These are phyloP conservation scores for Rhinopomastus cyanomelas DNA, from an alignment of 2,113 vertebrate genomes.

Conservation along the genomic window DNA sequence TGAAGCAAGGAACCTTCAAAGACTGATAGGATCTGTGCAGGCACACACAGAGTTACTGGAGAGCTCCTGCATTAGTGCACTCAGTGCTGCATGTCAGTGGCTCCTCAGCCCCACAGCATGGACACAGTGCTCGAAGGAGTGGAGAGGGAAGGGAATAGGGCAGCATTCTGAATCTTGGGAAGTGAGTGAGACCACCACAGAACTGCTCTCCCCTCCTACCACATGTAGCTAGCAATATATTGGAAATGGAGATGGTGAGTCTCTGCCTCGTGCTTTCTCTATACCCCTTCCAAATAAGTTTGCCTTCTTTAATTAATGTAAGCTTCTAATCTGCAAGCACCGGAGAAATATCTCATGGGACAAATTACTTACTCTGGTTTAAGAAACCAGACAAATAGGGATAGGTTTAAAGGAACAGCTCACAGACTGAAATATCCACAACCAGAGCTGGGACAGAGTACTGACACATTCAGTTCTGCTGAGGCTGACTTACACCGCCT, in stretches of 20 bases:
- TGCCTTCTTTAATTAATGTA: neutral
- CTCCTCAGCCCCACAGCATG: neutral
- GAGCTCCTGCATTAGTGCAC: neutral
- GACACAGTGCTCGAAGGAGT: neutral
- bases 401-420: neutral
- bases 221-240: neutral
- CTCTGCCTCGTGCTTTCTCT: neutral
- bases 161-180: neutral
- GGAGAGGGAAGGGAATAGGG: neutral
- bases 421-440: neutral
- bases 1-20: conserved; percentile 38
- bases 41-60: neutral
- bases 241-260: neutral
- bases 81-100: neutral
- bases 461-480: neutral
- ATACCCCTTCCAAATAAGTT: neutral
- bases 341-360: conserved; percentile 15
- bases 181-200: neutral
- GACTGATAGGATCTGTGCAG: neutral
- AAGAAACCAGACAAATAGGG: neutral
- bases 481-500: neutral
- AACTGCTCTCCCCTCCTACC: neutral
- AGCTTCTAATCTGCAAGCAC: neutral
- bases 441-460: neutral
- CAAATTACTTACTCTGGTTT: conserved; percentile 13